Base-by-base conservation (phyloP, 2,113 vertebrate species). In the Tragelaphus imberbis region DNA sequence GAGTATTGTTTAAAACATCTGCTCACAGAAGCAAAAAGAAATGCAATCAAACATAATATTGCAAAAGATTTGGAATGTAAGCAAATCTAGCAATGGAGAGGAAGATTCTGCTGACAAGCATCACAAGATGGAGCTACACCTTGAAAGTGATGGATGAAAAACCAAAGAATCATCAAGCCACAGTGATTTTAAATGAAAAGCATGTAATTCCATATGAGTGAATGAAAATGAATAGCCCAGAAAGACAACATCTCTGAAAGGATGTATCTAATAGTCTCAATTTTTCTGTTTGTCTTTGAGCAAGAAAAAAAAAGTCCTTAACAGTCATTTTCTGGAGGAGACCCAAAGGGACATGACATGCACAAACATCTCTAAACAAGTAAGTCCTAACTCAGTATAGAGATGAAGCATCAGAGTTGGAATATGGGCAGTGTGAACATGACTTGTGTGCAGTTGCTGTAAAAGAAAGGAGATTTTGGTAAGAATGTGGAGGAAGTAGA, bases 91-190 rank as follows among this genome's bases (percentile, higher is more conserved):
- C 49, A 93, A 90, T n/a, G 44, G 7, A 77, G 21, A 79, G 85
- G 33, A 86, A 93, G 68, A 93, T 95, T 33, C 86, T 97, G 44
- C 55, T 95, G 61, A 93, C 5, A 82, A 93, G 21, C 93, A 95
- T 95, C 61, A 84, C 81, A 93, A 87, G 71, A 87, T 65, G 16
- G 30, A 96, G 36, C 65, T 65, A 75, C 15, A 86, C 53, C 90
- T 93, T 82, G 86, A 94, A 92, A 94, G 86, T 95, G 53, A 92
- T 33, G 9, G 25, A 30, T 68, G 56, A 30, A 63, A 92, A 96
- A 92, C 81, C 92, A 93, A 95, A 96, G 85, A 82, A 97, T n/a
- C 75, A 97, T 82, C 90, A 96, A 90, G 21, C 53, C 71, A 88
- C 71, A 84, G 56, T 82, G 68, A 75, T 86, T 95, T 61, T 96